Evolutionary conservation across 2,113 vertebrate species (phyloP).

Genomic region (Trogon surrucura): DNA sequence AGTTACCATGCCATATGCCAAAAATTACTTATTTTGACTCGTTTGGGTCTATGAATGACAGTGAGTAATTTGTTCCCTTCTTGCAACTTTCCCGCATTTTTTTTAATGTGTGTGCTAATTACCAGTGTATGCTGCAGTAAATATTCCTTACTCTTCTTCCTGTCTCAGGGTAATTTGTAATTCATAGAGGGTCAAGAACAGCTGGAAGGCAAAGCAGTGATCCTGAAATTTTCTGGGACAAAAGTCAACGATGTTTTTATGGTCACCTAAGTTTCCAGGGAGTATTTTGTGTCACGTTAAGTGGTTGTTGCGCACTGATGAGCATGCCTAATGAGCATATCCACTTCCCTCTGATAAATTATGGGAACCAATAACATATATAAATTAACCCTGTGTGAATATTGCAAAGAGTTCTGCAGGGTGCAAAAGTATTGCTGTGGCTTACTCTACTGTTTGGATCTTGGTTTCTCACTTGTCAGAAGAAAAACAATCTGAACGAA

Average conservation of each 20-base stretch:
- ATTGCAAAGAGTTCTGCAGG: not conserved
- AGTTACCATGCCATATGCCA: accelerated
- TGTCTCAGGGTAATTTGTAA: not conserved
- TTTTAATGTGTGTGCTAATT: not conserved
- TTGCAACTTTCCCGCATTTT: not conserved
- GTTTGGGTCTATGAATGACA: not conserved
- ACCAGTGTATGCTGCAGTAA: not conserved
- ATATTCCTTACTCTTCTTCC: conserved; percentile 5
- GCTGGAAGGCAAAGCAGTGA: conserved; percentile 21
- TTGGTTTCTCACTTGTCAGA: not conserved
- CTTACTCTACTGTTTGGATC: not conserved
- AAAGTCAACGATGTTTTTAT: conserved; percentile 13
- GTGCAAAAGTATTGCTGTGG: not conserved
- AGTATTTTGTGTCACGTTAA: conserved; percentile 27
- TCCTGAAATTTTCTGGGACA: conserved; percentile 17
- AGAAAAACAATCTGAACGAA: not conserved
- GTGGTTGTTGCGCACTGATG: not conserved
- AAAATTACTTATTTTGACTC: not conserved
- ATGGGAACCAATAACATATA: not conserved
- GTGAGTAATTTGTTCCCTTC: not conserved
- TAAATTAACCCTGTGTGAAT: not conserved
- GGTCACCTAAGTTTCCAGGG: conserved; percentile 31
- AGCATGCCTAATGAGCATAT: not conserved
- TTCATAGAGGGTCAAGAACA: not conserved
- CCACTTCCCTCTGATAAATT: not conserved